These are phyloP conservation scores for Cremastinae sp. DNA, from an alignment of 2,888 invertebrate genomes.

Conservation along the genomic window DNA sequence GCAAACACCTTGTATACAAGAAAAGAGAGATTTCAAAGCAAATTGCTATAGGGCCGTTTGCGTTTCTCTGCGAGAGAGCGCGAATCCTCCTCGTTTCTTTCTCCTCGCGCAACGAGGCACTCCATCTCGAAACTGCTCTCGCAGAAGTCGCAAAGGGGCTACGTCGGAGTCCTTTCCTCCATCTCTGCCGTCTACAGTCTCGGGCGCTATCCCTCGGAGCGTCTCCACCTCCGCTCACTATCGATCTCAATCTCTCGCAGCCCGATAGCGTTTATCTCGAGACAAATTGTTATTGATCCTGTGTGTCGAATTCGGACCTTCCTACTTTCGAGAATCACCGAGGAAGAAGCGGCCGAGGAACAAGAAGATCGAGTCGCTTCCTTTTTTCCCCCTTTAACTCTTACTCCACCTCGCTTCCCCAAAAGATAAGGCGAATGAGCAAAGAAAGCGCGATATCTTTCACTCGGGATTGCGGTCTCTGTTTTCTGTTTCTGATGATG, in stretches of 20 bases:
- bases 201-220: slow-evolving; percentile 25
- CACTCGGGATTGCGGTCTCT: slow-evolving; percentile 17
- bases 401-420: slow-evolving; percentile 32
- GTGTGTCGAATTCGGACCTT: slow-evolving; percentile 58
- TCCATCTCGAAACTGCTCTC: slow-evolving; percentile 50
- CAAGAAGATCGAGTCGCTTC: slow-evolving; percentile 9
- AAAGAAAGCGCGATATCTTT: slow-evolving; percentile 17
- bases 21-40: slow-evolving; percentile 67
- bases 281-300: slow-evolving; percentile 62
- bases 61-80: slow-evolving; percentile 43
- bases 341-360: too few relatives aligned
- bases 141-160: slow-evolving; percentile 49
- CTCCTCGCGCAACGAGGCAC: slow-evolving; percentile 45
- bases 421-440: slow-evolving; percentile 49
- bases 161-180: slow-evolving; percentile 30
- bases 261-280: slow-evolving; percentile 60
- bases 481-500: slow-evolving; percentile 37
- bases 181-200: slow-evolving; percentile 42
- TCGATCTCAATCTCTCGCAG: slow-evolving; percentile 62
- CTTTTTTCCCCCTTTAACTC: slow-evolving; percentile 33
- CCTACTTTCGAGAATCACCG: background rate
- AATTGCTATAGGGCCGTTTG: slow-evolving; percentile 67
- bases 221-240: slow-evolving; percentile 28
- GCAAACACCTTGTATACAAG: slow-evolving; percentile 8
- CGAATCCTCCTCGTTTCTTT: slow-evolving; percentile 45